phyloP scores from a whole-genome alignment of 2,113 vertebrate genomes.

The Crotalus tigris region DNA sequence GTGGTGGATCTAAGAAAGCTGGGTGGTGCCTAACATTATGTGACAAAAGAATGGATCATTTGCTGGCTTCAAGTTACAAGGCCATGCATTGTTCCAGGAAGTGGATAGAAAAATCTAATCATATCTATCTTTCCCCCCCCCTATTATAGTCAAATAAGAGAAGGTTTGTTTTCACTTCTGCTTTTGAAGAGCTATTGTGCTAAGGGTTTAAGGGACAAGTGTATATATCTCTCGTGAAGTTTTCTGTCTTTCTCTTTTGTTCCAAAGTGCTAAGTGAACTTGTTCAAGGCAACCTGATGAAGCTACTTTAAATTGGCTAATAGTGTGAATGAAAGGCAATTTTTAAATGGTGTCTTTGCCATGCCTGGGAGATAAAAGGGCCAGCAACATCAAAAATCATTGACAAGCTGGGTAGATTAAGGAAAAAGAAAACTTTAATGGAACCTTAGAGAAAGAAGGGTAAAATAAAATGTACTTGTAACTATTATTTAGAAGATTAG shows the following conservation, averaged over 20 bases:
- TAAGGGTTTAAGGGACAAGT: constrained; percentile 29
- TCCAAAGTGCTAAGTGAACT: constrained; percentile 44
- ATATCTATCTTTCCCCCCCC: not conserved
- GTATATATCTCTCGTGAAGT: not conserved
- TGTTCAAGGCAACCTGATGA: constrained; percentile 54
- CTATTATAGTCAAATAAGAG: not conserved
- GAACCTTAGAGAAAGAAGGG: not conserved
- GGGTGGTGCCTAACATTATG: constrained; percentile 42
- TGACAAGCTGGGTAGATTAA: not conserved
- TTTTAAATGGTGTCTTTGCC: constrained; percentile 6
- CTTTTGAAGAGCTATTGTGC: constrained; percentile 40
- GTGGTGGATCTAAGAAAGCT: constrained; percentile 43
- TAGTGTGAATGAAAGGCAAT: constrained; percentile 42
- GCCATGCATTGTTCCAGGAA: constrained; percentile 43
- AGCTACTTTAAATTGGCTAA: constrained; percentile 43
- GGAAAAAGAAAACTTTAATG: not conserved
- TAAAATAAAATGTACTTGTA: not conserved
- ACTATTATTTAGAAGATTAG: not conserved
- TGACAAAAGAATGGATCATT: constrained; percentile 11
- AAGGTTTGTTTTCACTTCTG: constrained; percentile 29
- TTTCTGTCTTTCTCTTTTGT: constrained; percentile 44
- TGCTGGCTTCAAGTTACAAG: constrained; percentile 33
- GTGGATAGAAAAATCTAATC: not conserved
- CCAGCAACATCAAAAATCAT: not conserved
- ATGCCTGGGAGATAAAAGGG: constrained; percentile 31